Evolutionary conservation across 64 coral and sea anemone genomes (phyloP).

Genomic region (Stylophora pistillata): DNA sequence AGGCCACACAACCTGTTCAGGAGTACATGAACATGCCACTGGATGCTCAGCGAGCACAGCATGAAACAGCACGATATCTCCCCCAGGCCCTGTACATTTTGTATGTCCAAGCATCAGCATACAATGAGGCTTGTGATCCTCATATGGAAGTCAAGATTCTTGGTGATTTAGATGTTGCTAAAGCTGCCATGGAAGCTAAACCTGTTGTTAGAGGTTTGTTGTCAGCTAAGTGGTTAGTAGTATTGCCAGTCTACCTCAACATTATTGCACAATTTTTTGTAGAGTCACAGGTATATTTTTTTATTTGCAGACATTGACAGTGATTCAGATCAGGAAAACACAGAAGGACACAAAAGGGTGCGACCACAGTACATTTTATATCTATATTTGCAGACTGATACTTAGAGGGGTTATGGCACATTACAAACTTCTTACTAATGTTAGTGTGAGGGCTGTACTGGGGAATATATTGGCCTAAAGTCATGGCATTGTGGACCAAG

Average conservation of each 20-base stretch:
- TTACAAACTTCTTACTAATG: too few relatives aligned
- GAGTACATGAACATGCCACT: conserved; percentile 90
- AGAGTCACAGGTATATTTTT: background rate
- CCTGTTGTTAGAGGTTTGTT: conserved; percentile 47
- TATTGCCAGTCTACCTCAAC: background rate
- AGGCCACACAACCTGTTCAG: conserved; percentile 95
- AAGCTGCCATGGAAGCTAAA: conserved; percentile 89
- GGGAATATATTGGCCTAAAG: too few relatives aligned
- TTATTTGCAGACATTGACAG: conserved; percentile 51
- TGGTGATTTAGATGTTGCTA: conserved; percentile 93
- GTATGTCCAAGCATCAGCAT: conserved; percentile 89
- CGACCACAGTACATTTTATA: background rate
- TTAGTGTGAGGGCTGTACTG: too few relatives aligned
- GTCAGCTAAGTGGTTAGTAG: background rate
- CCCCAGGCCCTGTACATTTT: conserved; percentile 82
- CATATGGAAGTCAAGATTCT: conserved; percentile 79
- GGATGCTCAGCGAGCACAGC: conserved; percentile 78
- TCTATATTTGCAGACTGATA: background rate
- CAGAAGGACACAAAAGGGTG: conserved; percentile 70
- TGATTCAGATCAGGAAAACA: conserved; percentile 83
- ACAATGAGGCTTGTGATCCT: conserved; percentile 90
- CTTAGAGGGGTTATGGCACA: background rate
- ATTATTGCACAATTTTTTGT: background rate
- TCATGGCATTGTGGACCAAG: too few relatives aligned
- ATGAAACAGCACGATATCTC: conserved; percentile 91